Conservation (phyloP, 2,797 vertebrate genomes). For the Lepus townsendii region DNA sequence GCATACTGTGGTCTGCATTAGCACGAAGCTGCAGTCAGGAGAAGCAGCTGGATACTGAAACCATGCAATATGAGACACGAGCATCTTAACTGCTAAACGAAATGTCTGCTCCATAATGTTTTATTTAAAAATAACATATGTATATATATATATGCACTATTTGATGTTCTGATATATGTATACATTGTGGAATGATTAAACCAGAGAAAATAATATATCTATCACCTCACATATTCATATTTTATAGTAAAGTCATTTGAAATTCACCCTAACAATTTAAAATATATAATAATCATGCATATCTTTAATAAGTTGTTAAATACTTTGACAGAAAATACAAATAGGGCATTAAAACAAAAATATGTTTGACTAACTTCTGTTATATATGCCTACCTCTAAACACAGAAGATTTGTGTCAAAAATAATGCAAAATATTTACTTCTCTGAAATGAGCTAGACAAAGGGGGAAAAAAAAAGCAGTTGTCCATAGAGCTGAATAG, state of each 20-base stretch:
- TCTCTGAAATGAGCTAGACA: neutral
- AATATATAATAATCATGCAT: neutral
- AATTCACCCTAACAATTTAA: neutral
- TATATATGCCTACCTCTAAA: neutral
- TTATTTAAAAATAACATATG: too few species aligned
- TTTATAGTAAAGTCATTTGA: neutral
- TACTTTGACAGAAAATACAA: slow-evolving; percentile 16
- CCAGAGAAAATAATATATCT: neutral
- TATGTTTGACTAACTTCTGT: neutral
- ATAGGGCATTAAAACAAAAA: neutral
- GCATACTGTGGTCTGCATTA: too few species aligned
- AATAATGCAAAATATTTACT: neutral
- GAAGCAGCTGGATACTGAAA: too few species aligned
- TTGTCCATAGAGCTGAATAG: neutral
- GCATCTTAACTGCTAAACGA: too few species aligned
- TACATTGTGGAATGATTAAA: neutral
- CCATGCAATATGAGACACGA: too few species aligned
- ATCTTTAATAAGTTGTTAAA: neutral
- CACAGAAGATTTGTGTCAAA: neutral
- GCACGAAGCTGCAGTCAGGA: too few species aligned
- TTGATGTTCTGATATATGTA: neutral
- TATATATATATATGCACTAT: too few species aligned
- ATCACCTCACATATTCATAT: too few species aligned
- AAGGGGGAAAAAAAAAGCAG: neutral
- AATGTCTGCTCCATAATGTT: too few species aligned